A percentile compares a stretch with the other conserved stretches of the same genome.
Evolutionary conservation across 1,140 invertebrate genomes (phyloP).

Genomic region (Anoplophora glabripennis): DNA sequence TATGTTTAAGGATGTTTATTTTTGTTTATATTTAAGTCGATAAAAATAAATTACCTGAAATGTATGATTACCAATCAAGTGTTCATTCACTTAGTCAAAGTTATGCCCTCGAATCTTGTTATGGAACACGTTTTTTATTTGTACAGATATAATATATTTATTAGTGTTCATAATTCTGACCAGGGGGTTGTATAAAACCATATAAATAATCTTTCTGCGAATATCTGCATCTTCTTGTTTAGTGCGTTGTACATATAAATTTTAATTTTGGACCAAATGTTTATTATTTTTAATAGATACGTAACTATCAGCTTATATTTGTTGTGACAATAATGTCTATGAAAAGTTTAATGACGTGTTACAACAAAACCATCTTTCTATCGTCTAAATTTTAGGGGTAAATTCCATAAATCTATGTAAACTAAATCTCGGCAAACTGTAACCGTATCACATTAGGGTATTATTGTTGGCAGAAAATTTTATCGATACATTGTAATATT

Average conservation of each 20-base stretch:
- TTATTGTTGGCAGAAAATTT: conserved; percentile 28
- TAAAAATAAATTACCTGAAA: conserved; percentile 34
- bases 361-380: conserved; percentile 13
- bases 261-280: conserved; percentile 25
- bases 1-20: conserved; percentile 16
- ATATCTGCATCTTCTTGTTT: conserved; percentile 35
- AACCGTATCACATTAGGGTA: conserved; percentile 1
- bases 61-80: conserved; percentile 44
- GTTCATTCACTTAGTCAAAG: conserved; percentile 45
- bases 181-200: conserved; percentile 43
- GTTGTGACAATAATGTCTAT: conserved; percentile 9
- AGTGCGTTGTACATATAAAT: conserved; percentile 34
- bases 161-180: conserved; percentile 19
- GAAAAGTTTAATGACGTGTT: conserved; percentile 22
- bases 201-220: conserved; percentile 42
- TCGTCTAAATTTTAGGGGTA: conserved; percentile 21
- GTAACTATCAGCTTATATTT: neutral
- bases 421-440: too few relatives aligned
- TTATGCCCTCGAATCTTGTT: conserved; percentile 17
- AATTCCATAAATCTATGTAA: conserved; percentile 5
- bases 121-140: conserved; percentile 25
- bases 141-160: conserved; percentile 44
- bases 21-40: conserved; percentile 26
- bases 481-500: conserved; percentile 19
- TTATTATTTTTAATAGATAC: conserved; percentile 10